phyloP scores from a whole-genome alignment of 2,113 vertebrate species.

The Clinocottus analis region DNA sequence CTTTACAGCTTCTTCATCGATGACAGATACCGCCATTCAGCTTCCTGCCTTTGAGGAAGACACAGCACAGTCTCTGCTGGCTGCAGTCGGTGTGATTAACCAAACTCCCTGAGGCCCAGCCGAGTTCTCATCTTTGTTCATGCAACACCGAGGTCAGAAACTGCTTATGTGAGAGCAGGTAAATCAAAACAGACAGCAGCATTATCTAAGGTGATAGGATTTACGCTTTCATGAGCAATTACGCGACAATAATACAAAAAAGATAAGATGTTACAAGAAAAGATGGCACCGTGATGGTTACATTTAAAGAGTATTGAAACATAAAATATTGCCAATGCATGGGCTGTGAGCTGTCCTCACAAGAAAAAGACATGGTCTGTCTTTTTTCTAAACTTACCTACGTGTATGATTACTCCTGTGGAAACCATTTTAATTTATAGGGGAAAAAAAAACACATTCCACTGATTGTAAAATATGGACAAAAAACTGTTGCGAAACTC shows the following conservation, averaged over 20 bases:
- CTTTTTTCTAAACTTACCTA: background rate
- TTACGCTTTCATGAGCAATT: background rate
- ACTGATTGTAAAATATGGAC: background rate
- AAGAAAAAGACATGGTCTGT: background rate
- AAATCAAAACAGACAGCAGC: constrained; percentile 28
- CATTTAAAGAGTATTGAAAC: background rate
- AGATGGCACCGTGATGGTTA: background rate
- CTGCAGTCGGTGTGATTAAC: constrained; percentile 41
- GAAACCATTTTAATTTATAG: background rate
- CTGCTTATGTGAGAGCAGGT: constrained; percentile 25
- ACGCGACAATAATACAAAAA: background rate
- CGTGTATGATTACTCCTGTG: background rate
- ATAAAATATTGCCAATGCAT: background rate
- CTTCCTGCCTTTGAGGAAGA: constrained; percentile 38
- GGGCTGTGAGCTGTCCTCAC: no score
- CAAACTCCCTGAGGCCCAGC: constrained; percentile 31
- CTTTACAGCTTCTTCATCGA: constrained; percentile 36
- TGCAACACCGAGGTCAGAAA: constrained; percentile 47
- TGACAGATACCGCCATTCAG: constrained; percentile 32
- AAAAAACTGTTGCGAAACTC: no score
- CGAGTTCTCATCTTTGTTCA: constrained; percentile 43
- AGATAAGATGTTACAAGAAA: background rate
- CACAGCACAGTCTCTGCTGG: background rate
- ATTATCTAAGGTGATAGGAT: background rate
- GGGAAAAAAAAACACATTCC: background rate